Percentiles rank a stretch among this genome's conserved stretches.
Conservation (phyloP, 1,140 invertebrate genomes). For the Zaprionus davidi region DNA sequence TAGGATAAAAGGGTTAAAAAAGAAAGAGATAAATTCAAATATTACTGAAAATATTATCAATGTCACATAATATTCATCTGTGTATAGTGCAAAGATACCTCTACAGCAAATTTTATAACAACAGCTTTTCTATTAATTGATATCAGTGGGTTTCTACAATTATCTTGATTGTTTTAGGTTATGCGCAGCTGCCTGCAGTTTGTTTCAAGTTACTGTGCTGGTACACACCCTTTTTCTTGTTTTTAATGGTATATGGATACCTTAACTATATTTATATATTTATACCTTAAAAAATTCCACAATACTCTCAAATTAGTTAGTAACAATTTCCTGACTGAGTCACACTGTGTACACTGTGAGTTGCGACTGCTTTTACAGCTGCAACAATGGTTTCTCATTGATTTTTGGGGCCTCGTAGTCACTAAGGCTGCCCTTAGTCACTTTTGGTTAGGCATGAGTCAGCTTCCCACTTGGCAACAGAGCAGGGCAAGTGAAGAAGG, state of each 20-base stretch:
- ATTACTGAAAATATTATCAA: too few relatives aligned
- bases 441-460: slow-evolving; percentile 44
- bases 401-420: slow-evolving; percentile 64
- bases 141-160: too few relatives aligned
- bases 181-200: too few relatives aligned
- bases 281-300: neutral
- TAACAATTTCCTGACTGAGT: neutral
- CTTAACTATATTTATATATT: neutral
- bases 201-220: too few relatives aligned
- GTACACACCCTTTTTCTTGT: too few relatives aligned
- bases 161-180: too few relatives aligned
- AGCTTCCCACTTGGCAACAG: slow-evolving; percentile 38
- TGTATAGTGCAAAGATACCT: too few relatives aligned
- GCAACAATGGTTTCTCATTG: slow-evolving; percentile 72
- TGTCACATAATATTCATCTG: too few relatives aligned
- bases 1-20: too few relatives aligned
- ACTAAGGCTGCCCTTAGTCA: slow-evolving; percentile 59
- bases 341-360: slow-evolving; percentile 30
- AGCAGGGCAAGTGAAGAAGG: neutral
- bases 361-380: slow-evolving; percentile 47
- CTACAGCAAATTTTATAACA: too few relatives aligned
- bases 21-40: too few relatives aligned
- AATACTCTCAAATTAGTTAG: neutral
- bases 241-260: neutral
- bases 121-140: too few relatives aligned